These are phyloP conservation scores for Sarcophaga bullata DNA, from an alignment of 1,140 invertebrate genomes.

Conservation along the genomic window DNA sequence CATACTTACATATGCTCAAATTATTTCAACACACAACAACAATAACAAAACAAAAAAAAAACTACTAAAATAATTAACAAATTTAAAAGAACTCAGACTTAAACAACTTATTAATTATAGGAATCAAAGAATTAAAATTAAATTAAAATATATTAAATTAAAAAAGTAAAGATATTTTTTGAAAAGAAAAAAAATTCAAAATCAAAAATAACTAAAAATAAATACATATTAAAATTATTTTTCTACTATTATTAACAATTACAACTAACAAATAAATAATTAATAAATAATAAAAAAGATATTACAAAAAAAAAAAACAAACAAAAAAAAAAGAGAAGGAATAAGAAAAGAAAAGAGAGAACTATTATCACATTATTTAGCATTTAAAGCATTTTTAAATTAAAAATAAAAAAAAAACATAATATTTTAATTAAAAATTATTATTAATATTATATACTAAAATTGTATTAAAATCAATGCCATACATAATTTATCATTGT, in stretches of 20 bases:
- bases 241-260: constrained; percentile 17
- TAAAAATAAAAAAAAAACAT: background rate
- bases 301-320: background rate
- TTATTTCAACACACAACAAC: background rate
- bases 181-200: constrained; percentile 15
- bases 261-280: constrained; percentile 12
- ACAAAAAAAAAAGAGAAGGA: background rate
- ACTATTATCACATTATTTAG: background rate
- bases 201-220: constrained; percentile 7
- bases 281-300: background rate
- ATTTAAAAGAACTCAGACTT: constrained; percentile 1
- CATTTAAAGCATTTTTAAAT: background rate
- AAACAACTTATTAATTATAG: background rate
- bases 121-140: constrained; percentile 2
- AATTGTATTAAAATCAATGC: constrained; percentile 20
- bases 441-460: background rate
- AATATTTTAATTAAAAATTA: background rate
- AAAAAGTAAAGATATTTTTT: constrained; percentile 14
- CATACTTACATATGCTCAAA: background rate
- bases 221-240: constrained; percentile 2
- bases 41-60: background rate
- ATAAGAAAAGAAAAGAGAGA: no score
- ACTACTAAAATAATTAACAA: constrained; percentile 11
- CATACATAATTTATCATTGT: constrained; percentile 1
- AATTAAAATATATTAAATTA: no score